These are phyloP conservation scores for Malurus elegans DNA, from an alignment of 2,113 vertebrate genomes.

Conservation along the genomic window DNA sequence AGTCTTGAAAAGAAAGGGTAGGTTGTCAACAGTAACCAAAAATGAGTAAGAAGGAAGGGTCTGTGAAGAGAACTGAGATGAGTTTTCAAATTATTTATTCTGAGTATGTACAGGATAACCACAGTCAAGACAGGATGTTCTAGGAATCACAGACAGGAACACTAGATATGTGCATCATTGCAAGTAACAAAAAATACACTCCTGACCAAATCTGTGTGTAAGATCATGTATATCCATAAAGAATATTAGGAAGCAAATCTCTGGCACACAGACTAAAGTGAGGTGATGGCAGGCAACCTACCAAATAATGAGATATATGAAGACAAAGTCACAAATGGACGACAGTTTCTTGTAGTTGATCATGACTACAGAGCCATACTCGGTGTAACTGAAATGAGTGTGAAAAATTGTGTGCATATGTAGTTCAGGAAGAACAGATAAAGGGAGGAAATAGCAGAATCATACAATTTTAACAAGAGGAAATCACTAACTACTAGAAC, in stretches of 20 bases:
- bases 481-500: slow-evolving; percentile 9
- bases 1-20: neutral
- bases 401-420: neutral
- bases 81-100: neutral
- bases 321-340: slow-evolving; percentile 19
- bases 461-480: neutral
- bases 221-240: neutral
- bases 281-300: slow-evolving; percentile 13
- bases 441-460: neutral
- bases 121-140: slow-evolving; percentile 26
- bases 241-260: neutral
- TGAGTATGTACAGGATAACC: neutral
- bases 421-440: neutral
- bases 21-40: neutral
- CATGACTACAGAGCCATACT: neutral
- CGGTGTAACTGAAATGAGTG: neutral
- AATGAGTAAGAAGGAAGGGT: neutral
- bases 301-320: neutral
- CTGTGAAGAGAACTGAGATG: neutral
- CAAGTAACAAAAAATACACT: neutral
- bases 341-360: neutral
- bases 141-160: neutral
- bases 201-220: neutral
- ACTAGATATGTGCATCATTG: neutral
- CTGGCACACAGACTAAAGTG: slow-evolving; percentile 21